Percentiles rank a stretch among this genome's conserved stretches.
phyloP scores from a whole-genome alignment of 2,888 invertebrate species.

The Hedya salicella region DNA sequence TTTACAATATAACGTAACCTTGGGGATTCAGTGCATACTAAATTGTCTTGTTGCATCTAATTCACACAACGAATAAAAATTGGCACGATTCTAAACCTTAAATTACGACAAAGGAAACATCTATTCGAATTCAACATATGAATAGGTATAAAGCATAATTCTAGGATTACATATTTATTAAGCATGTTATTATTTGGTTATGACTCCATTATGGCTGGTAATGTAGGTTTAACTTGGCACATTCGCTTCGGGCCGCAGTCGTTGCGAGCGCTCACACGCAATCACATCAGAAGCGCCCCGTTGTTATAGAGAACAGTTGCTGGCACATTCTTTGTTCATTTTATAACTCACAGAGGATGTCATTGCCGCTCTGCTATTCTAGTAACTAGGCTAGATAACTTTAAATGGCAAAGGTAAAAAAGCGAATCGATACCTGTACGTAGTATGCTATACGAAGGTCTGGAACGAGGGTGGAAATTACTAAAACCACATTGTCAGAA shows the following conservation, averaged over 20 bases:
- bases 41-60: not conserved
- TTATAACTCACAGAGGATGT: not conserved
- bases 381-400: constrained; percentile 34
- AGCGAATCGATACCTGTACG: constrained; percentile 11
- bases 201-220: constrained; percentile 35
- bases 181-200: constrained; percentile 43
- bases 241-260: constrained; percentile 27
- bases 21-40: not conserved
- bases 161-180: constrained; percentile 33
- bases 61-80: not conserved
- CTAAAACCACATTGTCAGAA: not conserved
- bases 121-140: not conserved
- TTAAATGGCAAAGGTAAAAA: constrained; percentile 32
- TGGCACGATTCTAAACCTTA: not conserved
- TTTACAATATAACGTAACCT: no score
- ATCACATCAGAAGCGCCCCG: constrained; percentile 10
- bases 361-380: constrained; percentile 18
- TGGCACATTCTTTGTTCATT: constrained; percentile 18
- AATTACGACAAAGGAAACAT: not conserved
- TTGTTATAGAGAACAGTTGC: constrained; percentile 17
- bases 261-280: constrained; percentile 23
- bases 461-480: not conserved
- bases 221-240: constrained; percentile 44
- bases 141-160: not conserved
- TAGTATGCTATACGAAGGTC: not conserved